These are phyloP conservation scores for zebrafish (Danio rerio) DNA, from an alignment of 2,113 vertebrate species.

Conservation along the genomic window DNA sequence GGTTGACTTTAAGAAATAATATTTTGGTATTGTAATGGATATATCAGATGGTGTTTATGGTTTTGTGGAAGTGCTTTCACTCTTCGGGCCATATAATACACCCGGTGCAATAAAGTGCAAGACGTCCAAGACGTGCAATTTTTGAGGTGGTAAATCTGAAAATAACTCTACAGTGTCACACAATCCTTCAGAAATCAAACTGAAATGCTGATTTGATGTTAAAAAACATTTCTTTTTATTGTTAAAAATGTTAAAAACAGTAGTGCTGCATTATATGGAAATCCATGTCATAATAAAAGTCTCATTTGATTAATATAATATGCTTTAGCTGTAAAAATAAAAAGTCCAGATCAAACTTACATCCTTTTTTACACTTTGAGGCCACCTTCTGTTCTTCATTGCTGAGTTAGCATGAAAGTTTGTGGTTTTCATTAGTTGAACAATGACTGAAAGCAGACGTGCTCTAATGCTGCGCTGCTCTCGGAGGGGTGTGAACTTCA, in stretches of 20 bases:
- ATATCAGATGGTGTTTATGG: too few species aligned
- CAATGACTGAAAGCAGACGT: slow-evolving; percentile 36
- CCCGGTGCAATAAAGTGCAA: too few species aligned
- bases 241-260: neutral
- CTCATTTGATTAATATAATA: too few species aligned
- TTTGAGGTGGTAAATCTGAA: too few species aligned
- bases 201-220: neutral
- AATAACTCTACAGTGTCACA: neutral
- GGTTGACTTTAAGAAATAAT: too few species aligned
- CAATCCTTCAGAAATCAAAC: neutral
- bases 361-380: neutral
- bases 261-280: neutral
- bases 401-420: neutral
- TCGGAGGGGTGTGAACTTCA: slow-evolving; percentile 29
- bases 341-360: neutral
- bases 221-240: neutral
- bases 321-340: neutral
- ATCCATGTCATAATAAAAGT: too few species aligned
- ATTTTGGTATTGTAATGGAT: too few species aligned
- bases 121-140: too few species aligned
- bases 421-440: slow-evolving; percentile 36
- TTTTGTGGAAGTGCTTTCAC: too few species aligned
- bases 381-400: slow-evolving; percentile 11
- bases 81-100: too few species aligned
- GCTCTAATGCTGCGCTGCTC: neutral